Conservation (phyloP, 2,113 vertebrate genomes). For the Marmota flaviventris region DNA sequence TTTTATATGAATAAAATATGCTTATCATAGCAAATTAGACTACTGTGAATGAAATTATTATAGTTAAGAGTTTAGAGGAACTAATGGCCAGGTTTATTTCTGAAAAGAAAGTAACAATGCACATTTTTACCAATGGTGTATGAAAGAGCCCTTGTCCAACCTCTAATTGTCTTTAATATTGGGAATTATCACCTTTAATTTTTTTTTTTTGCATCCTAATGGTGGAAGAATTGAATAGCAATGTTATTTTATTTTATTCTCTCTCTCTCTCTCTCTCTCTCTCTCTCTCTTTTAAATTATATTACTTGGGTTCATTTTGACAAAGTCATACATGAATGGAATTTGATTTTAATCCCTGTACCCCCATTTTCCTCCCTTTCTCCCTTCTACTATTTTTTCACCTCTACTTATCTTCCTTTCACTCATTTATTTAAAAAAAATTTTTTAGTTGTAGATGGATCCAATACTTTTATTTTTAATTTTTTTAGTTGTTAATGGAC, state of each 20-base stretch:
- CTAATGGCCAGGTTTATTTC: background rate
- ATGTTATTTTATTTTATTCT: background rate
- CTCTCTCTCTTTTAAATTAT: background rate
- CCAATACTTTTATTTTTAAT: too few species aligned
- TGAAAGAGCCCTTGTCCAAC: background rate
- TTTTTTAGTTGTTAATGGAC: too few species aligned
- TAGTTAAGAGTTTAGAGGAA: background rate
- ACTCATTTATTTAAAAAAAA: too few species aligned
- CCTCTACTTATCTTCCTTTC: too few species aligned
- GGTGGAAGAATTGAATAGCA: background rate
- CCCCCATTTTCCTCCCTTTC: too few species aligned
- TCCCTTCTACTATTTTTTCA: too few species aligned
- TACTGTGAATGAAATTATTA: background rate
- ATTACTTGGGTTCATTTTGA: too few species aligned
- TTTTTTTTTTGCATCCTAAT: background rate
- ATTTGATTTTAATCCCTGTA: too few species aligned
- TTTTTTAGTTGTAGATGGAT: too few species aligned
- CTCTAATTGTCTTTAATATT: slow-evolving; percentile 14
- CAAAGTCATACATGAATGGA: too few species aligned
- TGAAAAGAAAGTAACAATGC: background rate
- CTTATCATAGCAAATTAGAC: background rate
- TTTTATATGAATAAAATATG: slow-evolving; percentile 37
- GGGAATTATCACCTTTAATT: background rate
- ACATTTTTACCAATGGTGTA: slow-evolving; percentile 17
- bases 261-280: background rate